A percentile compares a stretch with the other conserved stretches of the same genome.
Conservation (phyloP, 2,888 invertebrate genomes). For the Heliconius charithonia region DNA sequence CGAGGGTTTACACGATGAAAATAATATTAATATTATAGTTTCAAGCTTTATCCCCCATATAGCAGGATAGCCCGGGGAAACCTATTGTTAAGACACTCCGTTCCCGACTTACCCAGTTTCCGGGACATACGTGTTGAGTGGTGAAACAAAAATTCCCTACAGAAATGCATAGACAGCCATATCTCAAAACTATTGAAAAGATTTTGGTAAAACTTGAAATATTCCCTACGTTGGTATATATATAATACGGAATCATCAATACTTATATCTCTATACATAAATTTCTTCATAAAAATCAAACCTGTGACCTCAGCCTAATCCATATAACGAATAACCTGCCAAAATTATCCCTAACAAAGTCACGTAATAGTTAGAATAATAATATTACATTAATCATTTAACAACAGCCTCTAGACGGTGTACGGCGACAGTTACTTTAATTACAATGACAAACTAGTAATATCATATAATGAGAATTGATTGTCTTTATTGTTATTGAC, state of each 20-base stretch:
- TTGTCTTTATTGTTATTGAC: neutral
- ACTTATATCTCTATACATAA: no score
- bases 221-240: no score
- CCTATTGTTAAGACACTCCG: no score
- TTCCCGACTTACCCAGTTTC: neutral
- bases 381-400: constrained; percentile 15
- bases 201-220: no score
- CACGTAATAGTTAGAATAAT: neutral
- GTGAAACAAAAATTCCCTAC: neutral
- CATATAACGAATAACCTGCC: no score
- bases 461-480: neutral
- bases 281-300: no score
- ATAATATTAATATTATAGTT: neutral
- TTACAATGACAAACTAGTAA: neutral
- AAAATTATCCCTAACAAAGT: no score
- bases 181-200: no score
- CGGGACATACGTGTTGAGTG: no score
- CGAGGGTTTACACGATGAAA: neutral
- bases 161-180: neutral
- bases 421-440: neutral
- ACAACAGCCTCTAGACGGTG: neutral
- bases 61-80: neutral
- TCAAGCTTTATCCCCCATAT: neutral
- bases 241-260: no score
- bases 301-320: no score